Percentiles rank a stretch among this genome's conserved stretches.
Evolutionary conservation across 2,797 vertebrate genomes (phyloP).

Genomic region (Echeneis naucrates): DNA sequence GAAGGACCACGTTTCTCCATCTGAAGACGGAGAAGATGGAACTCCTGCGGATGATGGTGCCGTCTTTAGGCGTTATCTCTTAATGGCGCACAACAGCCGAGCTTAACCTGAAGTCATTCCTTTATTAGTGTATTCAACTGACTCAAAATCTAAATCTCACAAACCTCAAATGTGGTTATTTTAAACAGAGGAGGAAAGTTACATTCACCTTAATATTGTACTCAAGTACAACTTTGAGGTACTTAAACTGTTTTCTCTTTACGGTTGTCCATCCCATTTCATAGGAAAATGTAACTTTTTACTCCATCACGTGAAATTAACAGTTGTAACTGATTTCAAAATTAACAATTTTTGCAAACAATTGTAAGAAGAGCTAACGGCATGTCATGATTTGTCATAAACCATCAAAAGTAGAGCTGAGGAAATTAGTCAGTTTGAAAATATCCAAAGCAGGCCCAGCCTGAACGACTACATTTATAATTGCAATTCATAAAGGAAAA

Average conservation of each 20-base stretch:
- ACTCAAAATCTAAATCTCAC: too few species aligned
- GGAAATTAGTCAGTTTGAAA: neutral
- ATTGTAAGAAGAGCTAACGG: neutral
- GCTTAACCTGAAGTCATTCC: neutral
- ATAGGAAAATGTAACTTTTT: neutral
- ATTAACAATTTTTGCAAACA: neutral
- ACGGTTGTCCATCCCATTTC: neutral
- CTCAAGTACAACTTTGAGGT: neutral
- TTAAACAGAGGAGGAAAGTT: neutral
- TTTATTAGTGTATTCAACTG: neutral
- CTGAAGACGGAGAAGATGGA: constrained; percentile 25
- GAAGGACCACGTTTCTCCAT: constrained; percentile 37
- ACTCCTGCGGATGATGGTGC: too few species aligned
- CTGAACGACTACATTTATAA: too few species aligned
- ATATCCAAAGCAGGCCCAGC: too few species aligned
- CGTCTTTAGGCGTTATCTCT: too few species aligned
- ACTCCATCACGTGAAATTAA: neutral
- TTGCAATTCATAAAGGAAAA: too few species aligned
- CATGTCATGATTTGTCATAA: neutral
- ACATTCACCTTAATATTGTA: neutral
- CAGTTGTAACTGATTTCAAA: neutral
- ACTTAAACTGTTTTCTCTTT: neutral
- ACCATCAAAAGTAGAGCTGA: neutral
- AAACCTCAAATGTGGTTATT: neutral
- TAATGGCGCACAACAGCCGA: neutral